Percentiles rank a stretch among this genome's conserved stretches.
Evolutionary conservation across 2,797 vertebrate species (phyloP).

Genomic region (Okamejei kenojei): DNA sequence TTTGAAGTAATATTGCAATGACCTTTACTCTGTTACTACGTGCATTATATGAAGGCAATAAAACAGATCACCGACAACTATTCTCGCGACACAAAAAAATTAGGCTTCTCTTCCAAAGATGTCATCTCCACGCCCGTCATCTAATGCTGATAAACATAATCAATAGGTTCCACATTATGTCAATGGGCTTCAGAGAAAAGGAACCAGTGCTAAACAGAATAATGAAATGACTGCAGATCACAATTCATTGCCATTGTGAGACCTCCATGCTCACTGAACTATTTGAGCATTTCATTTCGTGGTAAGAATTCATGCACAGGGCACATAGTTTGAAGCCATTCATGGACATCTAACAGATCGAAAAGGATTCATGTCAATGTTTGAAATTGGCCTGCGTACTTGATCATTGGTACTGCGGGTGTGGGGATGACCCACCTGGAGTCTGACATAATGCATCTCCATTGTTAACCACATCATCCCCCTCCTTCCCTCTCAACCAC

Average conservation of each 20-base stretch:
- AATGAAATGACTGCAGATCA: neutral
- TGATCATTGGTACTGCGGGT: no score
- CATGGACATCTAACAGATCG: no score
- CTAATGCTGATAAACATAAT: neutral
- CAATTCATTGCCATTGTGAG: neutral
- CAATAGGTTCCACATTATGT: neutral
- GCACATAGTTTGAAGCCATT: no score
- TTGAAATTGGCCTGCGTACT: no score
- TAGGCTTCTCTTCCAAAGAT: neutral
- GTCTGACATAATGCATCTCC: no score
- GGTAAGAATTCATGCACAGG: neutral
- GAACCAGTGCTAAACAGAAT: no score
- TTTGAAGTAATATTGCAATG: neutral
- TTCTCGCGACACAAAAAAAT: neutral
- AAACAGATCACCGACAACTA: neutral
- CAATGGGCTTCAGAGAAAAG: neutral
- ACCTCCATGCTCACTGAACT: neutral
- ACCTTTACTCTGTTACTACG: neutral
- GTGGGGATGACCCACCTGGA: no score
- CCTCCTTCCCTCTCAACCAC: no score
- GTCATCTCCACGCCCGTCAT: neutral
- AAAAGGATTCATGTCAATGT: no score
- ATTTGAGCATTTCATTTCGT: neutral
- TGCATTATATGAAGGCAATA: neutral
- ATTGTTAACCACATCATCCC: no score